Percentiles rank a stretch among this genome's conserved stretches.
phyloP scores from a whole-genome alignment of 1,140 invertebrate genomes.

The Mya arenaria region DNA sequence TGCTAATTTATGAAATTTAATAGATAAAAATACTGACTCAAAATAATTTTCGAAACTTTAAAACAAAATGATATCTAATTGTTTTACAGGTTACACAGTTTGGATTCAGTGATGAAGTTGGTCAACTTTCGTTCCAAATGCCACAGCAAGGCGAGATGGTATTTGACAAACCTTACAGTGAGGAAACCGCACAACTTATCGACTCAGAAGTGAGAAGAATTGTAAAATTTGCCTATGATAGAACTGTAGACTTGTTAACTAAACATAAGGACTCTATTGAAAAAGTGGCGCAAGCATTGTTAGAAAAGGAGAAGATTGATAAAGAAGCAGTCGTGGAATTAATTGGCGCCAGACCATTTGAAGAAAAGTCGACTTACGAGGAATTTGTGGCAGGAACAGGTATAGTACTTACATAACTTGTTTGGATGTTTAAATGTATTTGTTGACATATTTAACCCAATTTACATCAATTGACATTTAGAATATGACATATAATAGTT shows the following conservation, averaged over 20 bases:
- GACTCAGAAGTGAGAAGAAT: slow-evolving; percentile 95
- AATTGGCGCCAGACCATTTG: slow-evolving; percentile 96
- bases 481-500: too few species aligned
- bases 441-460: too few species aligned
- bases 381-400: slow-evolving; percentile 99
- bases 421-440: too few species aligned
- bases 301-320: slow-evolving; percentile 97
- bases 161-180: slow-evolving; percentile 99
- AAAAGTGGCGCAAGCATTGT: slow-evolving; percentile 95
- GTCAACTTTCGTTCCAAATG: slow-evolving; percentile 97
- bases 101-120: slow-evolving; percentile 99
- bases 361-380: slow-evolving; percentile 99
- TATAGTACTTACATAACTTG: too few species aligned
- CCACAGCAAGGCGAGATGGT: slow-evolving; percentile 95
- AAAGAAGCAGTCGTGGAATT: slow-evolving; percentile 99
- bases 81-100: slow-evolving; percentile 89
- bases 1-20: background rate
- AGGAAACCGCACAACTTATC: slow-evolving; percentile 97
- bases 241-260: slow-evolving; percentile 90
- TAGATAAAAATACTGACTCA: background rate
- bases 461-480: too few species aligned
- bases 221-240: slow-evolving; percentile 91
- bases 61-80: too few species aligned
- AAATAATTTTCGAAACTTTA: background rate
- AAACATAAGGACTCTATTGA: slow-evolving; percentile 94